phyloP scores from a whole-genome alignment of 2,113 vertebrate genomes.

The Corythoichthys haematopterus region DNA sequence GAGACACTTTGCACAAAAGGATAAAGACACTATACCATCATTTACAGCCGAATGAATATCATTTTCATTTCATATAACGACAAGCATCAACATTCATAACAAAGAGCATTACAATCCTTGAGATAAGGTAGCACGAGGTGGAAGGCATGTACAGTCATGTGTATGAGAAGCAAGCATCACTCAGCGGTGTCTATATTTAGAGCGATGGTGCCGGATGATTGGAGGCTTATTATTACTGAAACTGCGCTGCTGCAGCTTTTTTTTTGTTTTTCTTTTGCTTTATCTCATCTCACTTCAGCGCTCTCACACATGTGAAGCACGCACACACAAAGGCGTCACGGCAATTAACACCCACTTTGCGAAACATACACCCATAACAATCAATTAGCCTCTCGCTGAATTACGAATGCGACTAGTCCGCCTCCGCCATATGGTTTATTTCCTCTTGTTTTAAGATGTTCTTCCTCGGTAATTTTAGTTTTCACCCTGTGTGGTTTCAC shows the following conservation, averaged over 20 bases:
- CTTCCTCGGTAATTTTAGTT: not conserved
- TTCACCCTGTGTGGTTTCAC: not conserved
- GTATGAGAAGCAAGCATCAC: constrained; percentile 40
- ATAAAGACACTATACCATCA: not conserved
- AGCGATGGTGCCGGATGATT: constrained; percentile 37
- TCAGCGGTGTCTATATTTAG: constrained; percentile 65
- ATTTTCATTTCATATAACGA: not conserved
- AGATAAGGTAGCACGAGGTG: not conserved
- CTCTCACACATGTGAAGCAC: constrained; percentile 10
- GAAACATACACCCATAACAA: constrained; percentile 42
- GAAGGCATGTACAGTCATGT: constrained; percentile 7
- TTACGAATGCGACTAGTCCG: constrained; percentile 19
- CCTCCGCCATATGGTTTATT: constrained; percentile 7
- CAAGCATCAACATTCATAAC: not conserved
- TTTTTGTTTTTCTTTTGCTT: constrained; percentile 43
- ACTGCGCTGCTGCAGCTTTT: constrained; percentile 58
- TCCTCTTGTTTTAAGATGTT: constrained; percentile 14
- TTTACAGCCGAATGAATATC: not conserved
- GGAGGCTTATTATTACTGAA: constrained; percentile 64
- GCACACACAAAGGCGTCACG: constrained; percentile 30
- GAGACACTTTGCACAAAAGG: not conserved
- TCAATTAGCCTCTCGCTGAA: constrained; percentile 26
- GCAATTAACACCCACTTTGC: constrained; percentile 44
- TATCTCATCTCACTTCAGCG: constrained; percentile 60
- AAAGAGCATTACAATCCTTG: not conserved